phyloP scores from a whole-genome alignment of 2,888 invertebrate genomes.

The Gibbula magus region DNA sequence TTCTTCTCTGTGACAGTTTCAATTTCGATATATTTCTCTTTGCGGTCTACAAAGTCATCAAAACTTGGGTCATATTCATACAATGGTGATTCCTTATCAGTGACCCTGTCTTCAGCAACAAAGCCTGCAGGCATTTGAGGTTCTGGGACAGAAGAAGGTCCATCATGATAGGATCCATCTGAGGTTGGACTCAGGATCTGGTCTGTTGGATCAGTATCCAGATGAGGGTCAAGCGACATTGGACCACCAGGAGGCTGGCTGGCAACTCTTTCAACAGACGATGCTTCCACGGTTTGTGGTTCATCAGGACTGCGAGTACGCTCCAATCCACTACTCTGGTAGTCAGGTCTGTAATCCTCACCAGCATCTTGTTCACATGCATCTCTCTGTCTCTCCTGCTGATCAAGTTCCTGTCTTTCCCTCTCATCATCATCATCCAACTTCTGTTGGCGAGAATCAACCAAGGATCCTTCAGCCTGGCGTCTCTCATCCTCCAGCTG shows the following conservation, averaged over 20 bases:
- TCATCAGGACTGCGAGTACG: not conserved
- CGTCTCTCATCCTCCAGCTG: not conserved
- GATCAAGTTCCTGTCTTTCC: conserved; percentile 9
- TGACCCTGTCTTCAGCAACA: conserved; percentile 29
- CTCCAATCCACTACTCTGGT: not conserved
- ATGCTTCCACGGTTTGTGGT: not conserved
- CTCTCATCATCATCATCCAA: not conserved
- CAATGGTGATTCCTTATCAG: conserved; percentile 17
- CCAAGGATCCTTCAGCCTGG: not conserved
- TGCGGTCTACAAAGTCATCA: conserved; percentile 18
- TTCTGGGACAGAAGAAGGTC: conserved; percentile 51
- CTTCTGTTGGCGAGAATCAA: not conserved
- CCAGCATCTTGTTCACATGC: not conserved
- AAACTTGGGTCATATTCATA: conserved; percentile 6
- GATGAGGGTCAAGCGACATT: not conserved
- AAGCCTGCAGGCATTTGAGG: conserved; percentile 47
- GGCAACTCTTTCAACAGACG: not conserved
- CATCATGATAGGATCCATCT: conserved; percentile 46
- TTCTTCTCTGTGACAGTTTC: not conserved
- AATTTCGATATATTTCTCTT: not conserved
- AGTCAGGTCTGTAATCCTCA: not conserved
- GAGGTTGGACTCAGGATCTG: conserved; percentile 43
- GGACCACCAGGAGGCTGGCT: not conserved
- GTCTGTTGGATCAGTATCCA: conserved; percentile 19
- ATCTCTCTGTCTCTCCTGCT: conserved; percentile 8